Evolutionary conservation across 2,888 invertebrate species (phyloP).

Genomic region (Rambutsinella grinnellia): DNA sequence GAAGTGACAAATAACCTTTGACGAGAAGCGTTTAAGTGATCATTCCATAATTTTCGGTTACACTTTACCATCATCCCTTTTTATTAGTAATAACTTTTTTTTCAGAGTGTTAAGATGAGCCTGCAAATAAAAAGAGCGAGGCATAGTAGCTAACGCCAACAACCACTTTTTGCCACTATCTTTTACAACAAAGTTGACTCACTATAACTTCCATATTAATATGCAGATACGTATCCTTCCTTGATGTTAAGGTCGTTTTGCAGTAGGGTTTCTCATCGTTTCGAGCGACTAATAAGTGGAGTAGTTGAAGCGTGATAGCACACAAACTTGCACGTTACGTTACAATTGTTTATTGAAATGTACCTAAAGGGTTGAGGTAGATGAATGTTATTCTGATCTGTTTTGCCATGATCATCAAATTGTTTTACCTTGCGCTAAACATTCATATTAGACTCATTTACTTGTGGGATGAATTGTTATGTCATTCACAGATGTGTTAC

Average conservation of each 20-base stretch:
- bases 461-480: constrained; percentile 44
- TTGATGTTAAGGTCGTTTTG: constrained; percentile 57
- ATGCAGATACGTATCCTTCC: constrained; percentile 55
- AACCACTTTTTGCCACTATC: too few relatives aligned
- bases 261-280: constrained; percentile 38
- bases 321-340: background rate
- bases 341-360: background rate
- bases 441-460: constrained; percentile 34
- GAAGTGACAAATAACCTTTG: too few relatives aligned
- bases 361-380: background rate
- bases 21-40: too few relatives aligned
- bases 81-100: too few relatives aligned
- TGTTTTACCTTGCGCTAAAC: constrained; percentile 36
- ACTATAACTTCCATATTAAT: constrained; percentile 48
- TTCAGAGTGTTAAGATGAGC: too few relatives aligned
- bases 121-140: too few relatives aligned
- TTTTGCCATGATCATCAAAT: constrained; percentile 40
- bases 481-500: constrained; percentile 53
- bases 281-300: background rate
- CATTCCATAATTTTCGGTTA: too few relatives aligned
- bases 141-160: background rate
- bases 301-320: background rate
- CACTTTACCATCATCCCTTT: too few relatives aligned
- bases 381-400: background rate
- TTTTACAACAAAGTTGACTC: constrained; percentile 21